Evolutionary conservation across 2,797 vertebrate genomes (phyloP).

Genomic region (Anniella stebbinsi): DNA sequence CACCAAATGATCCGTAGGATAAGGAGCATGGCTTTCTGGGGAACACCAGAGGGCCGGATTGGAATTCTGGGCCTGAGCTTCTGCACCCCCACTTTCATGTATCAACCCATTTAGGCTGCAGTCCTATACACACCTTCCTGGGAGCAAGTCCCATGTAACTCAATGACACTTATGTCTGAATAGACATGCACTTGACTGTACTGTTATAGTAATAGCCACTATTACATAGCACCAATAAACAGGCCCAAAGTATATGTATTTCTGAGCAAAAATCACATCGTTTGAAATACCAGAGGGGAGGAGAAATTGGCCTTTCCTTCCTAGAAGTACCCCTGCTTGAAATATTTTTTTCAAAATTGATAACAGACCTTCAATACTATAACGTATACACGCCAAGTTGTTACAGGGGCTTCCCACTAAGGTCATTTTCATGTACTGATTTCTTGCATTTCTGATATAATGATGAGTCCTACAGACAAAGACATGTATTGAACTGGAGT

Average conservation of each 20-base stretch:
- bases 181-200: neutral
- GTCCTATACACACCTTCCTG: neutral
- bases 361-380: neutral
- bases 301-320: neutral
- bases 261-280: too few species aligned
- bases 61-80: too few species aligned
- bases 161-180: neutral
- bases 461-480: neutral
- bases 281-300: neutral
- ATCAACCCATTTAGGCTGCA: neutral
- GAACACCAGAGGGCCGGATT: too few species aligned
- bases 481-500: neutral
- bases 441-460: constrained; percentile 10
- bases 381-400: neutral
- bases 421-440: neutral
- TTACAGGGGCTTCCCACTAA: neutral
- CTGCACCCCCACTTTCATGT: too few species aligned
- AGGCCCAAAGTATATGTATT: neutral
- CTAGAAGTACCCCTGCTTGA: neutral
- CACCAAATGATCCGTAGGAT: too few species aligned
- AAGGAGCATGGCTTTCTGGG: too few species aligned
- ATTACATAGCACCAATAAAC: neutral
- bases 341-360: neutral
- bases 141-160: neutral
- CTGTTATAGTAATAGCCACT: neutral